Base-by-base conservation (phyloP, 2,797 vertebrate genomes). In the Thamnophis elegans region DNA sequence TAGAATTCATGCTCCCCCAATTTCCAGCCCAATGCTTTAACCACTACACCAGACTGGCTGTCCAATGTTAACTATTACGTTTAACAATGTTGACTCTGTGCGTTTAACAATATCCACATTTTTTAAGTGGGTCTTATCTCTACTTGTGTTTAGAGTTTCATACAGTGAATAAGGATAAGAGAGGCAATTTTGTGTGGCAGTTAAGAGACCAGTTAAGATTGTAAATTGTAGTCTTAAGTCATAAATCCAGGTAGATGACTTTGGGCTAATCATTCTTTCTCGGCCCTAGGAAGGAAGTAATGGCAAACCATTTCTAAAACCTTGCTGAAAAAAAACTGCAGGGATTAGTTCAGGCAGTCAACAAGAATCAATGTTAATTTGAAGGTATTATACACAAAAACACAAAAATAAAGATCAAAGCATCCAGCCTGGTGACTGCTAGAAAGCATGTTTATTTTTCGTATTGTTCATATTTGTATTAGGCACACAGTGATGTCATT, bases 371-470 rank as follows among this genome's bases (percentile, higher is more conserved):
- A 22, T 1, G 18, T 68, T 78, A 13, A 68, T 65, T 68, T 68
- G 36, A 78, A 36, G 18, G 8, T 18, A 11, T 11, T 22, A 42
- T 9, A 78, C 32, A 42, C 18, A 78, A 10, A 42, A 78, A 4
- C 18, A 78, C 73, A 42, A 78, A 78, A 86, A 55, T 58, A 95
- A 94, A 92, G 87, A 82, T 89, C 82, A 93, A 12, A 54, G 60
- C 89, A 94, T 53, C 14, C 94, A 26, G 93, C 60, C 47, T 92
- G n/a, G n/a, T 22, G 6, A 85, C 22, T 91, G 94, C 93, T 91
- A 47, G 54, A 85, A 93, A 82, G 47, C 26, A 42, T 91, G 47
- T 62, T 93, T 59, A 88, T n/a, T n/a, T 87, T 93, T 65, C 4
- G 13, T n/a, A 65, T 65, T n/a, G n/a, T n/a, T 65, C 62, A 65